Conservation (phyloP, 2,113 vertebrate genomes). For the Tor tambroides region DNA sequence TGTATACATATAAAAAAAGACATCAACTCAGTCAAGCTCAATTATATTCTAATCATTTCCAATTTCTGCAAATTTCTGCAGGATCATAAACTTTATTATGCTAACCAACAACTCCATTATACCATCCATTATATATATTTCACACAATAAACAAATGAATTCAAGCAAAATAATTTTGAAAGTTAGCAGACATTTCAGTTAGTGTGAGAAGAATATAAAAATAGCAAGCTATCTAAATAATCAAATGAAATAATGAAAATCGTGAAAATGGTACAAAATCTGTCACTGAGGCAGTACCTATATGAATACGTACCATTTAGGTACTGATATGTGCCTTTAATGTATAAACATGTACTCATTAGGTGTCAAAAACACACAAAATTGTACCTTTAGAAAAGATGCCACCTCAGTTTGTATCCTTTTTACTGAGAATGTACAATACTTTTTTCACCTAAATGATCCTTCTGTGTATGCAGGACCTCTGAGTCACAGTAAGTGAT, state of each 20-base stretch:
- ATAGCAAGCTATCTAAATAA: background rate
- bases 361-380: background rate
- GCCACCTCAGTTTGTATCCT: no score
- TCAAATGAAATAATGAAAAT: no score
- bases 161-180: no score
- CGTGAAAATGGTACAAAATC: background rate
- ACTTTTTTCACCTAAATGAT: background rate
- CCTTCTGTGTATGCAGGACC: background rate
- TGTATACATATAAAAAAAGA: no score
- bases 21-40: no score
- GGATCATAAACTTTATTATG: no score
- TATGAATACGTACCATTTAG: no score
- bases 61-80: background rate
- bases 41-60: no score
- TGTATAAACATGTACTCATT: background rate
- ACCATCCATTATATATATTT: no score
- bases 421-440: background rate
- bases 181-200: background rate
- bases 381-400: no score
- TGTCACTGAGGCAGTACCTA: background rate
- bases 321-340: background rate
- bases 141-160: no score
- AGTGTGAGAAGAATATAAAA: background rate
- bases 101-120: no score
- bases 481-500: slow-evolving; percentile 49